phyloP scores from a whole-genome alignment of 2,888 invertebrate species.

The Cheilosia variabilis region DNA sequence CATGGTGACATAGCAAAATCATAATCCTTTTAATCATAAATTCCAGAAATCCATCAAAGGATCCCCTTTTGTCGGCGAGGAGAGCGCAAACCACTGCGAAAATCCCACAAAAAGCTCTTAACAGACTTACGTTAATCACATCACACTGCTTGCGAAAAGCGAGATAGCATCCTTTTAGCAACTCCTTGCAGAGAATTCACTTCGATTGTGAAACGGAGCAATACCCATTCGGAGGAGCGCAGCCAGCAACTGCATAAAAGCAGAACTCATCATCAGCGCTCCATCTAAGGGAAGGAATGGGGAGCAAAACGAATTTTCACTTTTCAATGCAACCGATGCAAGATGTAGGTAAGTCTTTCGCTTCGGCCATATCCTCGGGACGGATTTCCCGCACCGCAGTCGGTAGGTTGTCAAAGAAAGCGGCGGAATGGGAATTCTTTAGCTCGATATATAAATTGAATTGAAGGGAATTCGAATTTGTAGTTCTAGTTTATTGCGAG shows the following conservation, averaged over 20 bases:
- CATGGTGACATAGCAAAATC: constrained; percentile 2
- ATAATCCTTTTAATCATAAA: constrained; percentile 20
- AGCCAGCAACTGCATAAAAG: constrained; percentile 28
- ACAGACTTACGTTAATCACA: constrained; percentile 60
- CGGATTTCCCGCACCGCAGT: constrained; percentile 21
- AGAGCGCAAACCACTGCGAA: neutral
- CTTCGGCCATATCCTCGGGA: constrained; percentile 19
- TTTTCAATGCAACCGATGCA: constrained; percentile 42
- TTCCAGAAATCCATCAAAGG: constrained; percentile 10
- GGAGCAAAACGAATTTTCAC: constrained; percentile 43
- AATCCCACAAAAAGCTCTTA: constrained; percentile 23
- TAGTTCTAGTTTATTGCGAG: neutral
- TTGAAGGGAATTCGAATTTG: constrained; percentile 17
- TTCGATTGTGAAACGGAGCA: constrained; percentile 37
- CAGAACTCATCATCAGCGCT: constrained; percentile 46
- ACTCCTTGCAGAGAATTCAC: constrained; percentile 45
- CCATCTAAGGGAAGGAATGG: neutral
- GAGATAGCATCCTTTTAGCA: constrained; percentile 30
- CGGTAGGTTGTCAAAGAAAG: constrained; percentile 26
- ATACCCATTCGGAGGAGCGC: neutral
- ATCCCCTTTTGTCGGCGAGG: neutral
- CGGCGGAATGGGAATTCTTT: constrained; percentile 41
- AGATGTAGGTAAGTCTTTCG: constrained; percentile 18
- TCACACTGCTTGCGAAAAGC: constrained; percentile 33
- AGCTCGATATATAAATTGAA: constrained; percentile 38